Evolutionary conservation across 2,797 vertebrate genomes (phyloP).

Genomic region (Rhinella marina): DNA sequence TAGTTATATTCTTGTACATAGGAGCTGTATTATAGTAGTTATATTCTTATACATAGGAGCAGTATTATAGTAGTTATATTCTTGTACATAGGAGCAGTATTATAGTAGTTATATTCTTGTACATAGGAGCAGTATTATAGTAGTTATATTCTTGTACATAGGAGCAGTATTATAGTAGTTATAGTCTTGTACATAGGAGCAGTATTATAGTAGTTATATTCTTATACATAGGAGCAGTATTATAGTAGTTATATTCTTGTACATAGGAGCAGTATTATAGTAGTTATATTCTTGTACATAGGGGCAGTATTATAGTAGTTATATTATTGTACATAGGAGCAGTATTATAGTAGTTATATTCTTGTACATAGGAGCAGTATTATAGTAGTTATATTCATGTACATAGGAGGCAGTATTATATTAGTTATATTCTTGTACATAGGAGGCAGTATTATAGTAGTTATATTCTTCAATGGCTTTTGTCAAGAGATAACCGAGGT

Average conservation of each 20-base stretch:
- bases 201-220: too few species aligned
- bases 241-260: too few species aligned
- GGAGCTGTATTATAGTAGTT: neutral
- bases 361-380: neutral
- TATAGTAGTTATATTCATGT: neutral
- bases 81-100: too few species aligned
- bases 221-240: too few species aligned
- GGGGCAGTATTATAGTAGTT: too few species aligned
- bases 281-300: too few species aligned
- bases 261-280: too few species aligned
- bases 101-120: conserved; percentile 4
- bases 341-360: neutral
- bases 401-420: neutral
- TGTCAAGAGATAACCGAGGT: too few species aligned
- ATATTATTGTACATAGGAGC: too few species aligned
- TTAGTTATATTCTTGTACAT: neutral
- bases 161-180: neutral
- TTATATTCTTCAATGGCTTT: neutral
- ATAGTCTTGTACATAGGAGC: too few species aligned
- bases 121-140: neutral
- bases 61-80: too few species aligned
- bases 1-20: too few species aligned
- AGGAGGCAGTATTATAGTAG: neutral
- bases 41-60: neutral
- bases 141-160: neutral